Evolutionary conservation across 2,888 invertebrate genomes (phyloP), one percentile per base, ranked within the genome.

Genomic region (Cylloceria caligata): DNA sequence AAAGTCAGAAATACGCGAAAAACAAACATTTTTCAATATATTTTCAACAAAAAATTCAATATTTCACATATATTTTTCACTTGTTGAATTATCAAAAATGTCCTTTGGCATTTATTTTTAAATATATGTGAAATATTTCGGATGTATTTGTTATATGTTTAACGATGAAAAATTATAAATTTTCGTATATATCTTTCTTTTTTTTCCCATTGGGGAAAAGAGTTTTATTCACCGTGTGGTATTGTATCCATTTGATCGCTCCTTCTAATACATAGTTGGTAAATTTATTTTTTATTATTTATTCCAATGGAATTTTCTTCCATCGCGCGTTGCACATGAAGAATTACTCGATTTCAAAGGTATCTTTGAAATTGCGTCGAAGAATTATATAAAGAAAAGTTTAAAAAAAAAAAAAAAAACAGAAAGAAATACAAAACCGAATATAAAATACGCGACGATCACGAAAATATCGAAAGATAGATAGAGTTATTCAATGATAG

Each of bases 401-500:
- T n/a, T n/a, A n/a, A n/a, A n/a, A n/a, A n/a, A n/a, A n/a, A n/a
- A n/a, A n/a, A n/a, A n/a, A n/a, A 60, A 42, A 19, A 24, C n/a
- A 52, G 39, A 60, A 36, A 34, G 30, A 68, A 52, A 73, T 2
- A 69, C 19, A 42, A 39, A 27, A 24, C 30, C n/a, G 9, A 39
- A 36, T 39, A 52, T 24, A 52, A 52, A 49, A 55, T 69, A 55
- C 42, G 39, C 55, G 69, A 55, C 67, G 67, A 68, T 69, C 36
- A 69, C 16, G n/a, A 68, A 45, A 69, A 57, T 49, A 42, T 39
- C 36, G 42, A 62, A 52, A 68, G 42, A 57, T 76, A 72, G 60
- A 47, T 73, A 73, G 62, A 77, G 21, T 77, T 64, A 73, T 77
- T 77, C 62, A 62, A 77, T 68, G n/a, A 68, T 81, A 77, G 73